Percentiles rank a stretch among this genome's conserved stretches.
phyloP scores from a whole-genome alignment of 2,888 invertebrate genomes.

The Dysmachus trigonus region DNA sequence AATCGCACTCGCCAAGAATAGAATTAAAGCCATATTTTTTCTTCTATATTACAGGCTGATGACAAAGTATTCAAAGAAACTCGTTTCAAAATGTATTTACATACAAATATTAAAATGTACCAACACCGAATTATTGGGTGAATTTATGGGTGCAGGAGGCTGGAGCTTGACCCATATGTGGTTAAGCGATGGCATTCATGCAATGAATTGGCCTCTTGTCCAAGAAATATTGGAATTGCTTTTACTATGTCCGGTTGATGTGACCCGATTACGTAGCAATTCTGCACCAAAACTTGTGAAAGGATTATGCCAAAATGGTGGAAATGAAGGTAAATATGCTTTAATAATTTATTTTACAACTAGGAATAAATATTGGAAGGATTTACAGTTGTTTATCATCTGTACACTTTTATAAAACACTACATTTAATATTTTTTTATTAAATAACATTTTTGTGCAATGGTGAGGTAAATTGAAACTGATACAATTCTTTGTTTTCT shows the following conservation, averaged over 20 bases:
- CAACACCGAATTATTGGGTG: slow-evolving; percentile 80
- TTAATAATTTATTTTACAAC: background rate
- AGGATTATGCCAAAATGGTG: slow-evolving; percentile 82
- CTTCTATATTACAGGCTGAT: slow-evolving; percentile 77
- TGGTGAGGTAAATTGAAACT: background rate
- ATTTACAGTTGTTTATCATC: background rate
- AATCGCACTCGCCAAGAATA: background rate
- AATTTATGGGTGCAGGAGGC: slow-evolving; percentile 90
- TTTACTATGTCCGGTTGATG: slow-evolving; percentile 87
- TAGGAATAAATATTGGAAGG: background rate
- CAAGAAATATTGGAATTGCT: slow-evolving; percentile 86
- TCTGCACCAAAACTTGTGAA: slow-evolving; percentile 92
- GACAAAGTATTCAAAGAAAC: slow-evolving; percentile 93
- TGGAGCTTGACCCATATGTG: slow-evolving; percentile 92
- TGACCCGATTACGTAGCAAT: slow-evolving; percentile 89
- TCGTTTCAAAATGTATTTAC: slow-evolving; percentile 95
- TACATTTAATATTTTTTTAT: background rate
- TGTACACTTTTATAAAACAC: background rate
- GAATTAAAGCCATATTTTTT: background rate
- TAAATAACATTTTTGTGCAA: background rate
- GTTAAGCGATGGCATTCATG: slow-evolving; percentile 86
- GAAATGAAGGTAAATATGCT: slow-evolving; percentile 76
- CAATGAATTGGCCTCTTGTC: slow-evolving; percentile 87
- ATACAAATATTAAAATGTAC: slow-evolving; percentile 91
- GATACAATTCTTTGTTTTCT: background rate